Conservation (phyloP, 2,888 invertebrate genomes). For the Andrena camellia region DNA sequence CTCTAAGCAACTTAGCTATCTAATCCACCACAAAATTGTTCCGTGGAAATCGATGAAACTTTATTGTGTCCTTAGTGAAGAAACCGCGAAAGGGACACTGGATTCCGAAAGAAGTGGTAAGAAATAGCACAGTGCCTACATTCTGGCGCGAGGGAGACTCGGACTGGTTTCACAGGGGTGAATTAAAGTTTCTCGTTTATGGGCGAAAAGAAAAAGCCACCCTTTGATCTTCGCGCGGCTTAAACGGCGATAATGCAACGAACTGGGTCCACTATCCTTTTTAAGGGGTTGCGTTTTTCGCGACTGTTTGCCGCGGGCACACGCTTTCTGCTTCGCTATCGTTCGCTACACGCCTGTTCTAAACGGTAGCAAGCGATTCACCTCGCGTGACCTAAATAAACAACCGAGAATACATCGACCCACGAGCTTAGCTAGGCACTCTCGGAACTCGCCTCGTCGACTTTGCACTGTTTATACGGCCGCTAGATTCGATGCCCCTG, state of each 20-base stretch:
- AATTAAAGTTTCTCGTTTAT: conserved; percentile 8
- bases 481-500: conserved; percentile 29
- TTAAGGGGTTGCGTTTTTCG: conserved; percentile 51
- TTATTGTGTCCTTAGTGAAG: not conserved
- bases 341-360: conserved; percentile 46
- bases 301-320: conserved; percentile 26
- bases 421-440: conserved; percentile 72
- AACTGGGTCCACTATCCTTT: conserved; percentile 50
- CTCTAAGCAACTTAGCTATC: not conserved
- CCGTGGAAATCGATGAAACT: conserved; percentile 1
- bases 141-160: not conserved
- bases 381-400: conserved; percentile 85
- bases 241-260: conserved; percentile 55
- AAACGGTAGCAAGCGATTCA: conserved; percentile 80
- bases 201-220: conserved; percentile 15
- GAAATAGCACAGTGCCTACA: not conserved
- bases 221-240: conserved; percentile 49
- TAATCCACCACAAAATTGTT: not conserved
- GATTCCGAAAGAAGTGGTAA: not conserved
- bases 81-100: not conserved
- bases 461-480: conserved; percentile 59
- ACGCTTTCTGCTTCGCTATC: conserved; percentile 40
- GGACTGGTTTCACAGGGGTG: not conserved
- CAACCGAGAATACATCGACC: conserved; percentile 85
- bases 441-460: conserved; percentile 59